Evolutionary conservation across 2,113 vertebrate genomes (phyloP).

Genomic region (Sula dactylatra): DNA sequence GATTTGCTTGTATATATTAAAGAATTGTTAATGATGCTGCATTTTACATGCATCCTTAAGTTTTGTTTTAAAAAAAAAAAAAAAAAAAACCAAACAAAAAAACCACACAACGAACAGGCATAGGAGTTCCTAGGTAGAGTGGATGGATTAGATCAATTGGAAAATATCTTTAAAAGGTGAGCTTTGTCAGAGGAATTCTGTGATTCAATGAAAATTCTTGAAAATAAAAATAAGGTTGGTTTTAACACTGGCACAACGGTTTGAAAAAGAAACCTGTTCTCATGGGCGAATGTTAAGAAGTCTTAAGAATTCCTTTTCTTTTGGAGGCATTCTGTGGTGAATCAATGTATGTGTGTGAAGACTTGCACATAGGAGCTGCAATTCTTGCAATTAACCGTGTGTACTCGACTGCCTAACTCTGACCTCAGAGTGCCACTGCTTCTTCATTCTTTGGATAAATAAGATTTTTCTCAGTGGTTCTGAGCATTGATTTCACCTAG

Average conservation of each 20-base stretch:
- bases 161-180: constrained; percentile 40
- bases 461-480: not conserved
- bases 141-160: constrained; percentile 18
- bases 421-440: not conserved
- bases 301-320: constrained; percentile 38
- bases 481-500: not conserved
- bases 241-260: not conserved
- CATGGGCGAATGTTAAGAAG: constrained; percentile 21
- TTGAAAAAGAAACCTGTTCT: not conserved
- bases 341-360: constrained; percentile 35
- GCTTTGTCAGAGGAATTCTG: constrained; percentile 17
- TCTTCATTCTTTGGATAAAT: not conserved
- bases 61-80: too few species aligned
- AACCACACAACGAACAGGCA: too few species aligned
- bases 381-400: constrained; percentile 20
- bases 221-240: constrained; percentile 54
- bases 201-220: constrained; percentile 18
- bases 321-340: not conserved
- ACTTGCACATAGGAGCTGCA: not conserved
- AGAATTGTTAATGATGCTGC: constrained; percentile 52
- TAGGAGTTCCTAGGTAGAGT: not conserved
- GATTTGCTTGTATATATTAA: constrained; percentile 72
- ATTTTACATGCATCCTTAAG: constrained; percentile 11
- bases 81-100: too few species aligned
- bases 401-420: not conserved